Evolutionary conservation across 2,797 vertebrate genomes (phyloP).

Genomic region (Scyliorhinus canicula): DNA sequence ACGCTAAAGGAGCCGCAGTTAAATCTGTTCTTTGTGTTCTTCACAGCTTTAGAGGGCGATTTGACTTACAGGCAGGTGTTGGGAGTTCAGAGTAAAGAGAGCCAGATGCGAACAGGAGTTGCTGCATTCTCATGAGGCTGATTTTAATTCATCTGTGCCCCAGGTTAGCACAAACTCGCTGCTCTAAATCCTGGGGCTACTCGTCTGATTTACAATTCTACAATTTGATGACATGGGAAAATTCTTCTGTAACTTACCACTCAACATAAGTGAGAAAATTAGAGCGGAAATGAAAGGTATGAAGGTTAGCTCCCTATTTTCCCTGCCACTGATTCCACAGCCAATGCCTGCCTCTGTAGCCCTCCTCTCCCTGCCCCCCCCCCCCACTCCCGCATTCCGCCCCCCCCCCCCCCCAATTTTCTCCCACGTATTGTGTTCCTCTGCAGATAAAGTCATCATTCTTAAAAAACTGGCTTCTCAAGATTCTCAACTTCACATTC

Average conservation of each 20-base stretch:
- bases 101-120: conserved; percentile 55
- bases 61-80: conserved; percentile 54
- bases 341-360: too few species aligned
- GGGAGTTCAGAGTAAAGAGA: conserved; percentile 56
- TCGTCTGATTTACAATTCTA: conserved; percentile 43
- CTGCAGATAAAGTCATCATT: neutral
- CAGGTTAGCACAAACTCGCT: conserved; percentile 54
- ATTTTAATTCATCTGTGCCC: conserved; percentile 63
- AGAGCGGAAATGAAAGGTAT: conserved; percentile 58
- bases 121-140: conserved; percentile 51
- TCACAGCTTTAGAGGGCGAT: conserved; percentile 45
- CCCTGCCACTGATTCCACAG: neutral
- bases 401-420: neutral
- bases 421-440: neutral
- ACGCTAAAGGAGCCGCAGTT: conserved; percentile 42
- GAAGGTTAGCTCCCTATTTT: conserved; percentile 52
- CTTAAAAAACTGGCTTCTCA: neutral
- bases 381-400: too few species aligned
- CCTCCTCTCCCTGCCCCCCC: too few species aligned
- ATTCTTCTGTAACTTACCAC: conserved; percentile 49
- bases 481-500: neutral
- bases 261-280: conserved; percentile 55
- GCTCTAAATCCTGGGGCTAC: conserved; percentile 62
- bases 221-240: conserved; percentile 48
- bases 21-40: conserved; percentile 48